phyloP scores from a whole-genome alignment of 2,888 invertebrate genomes.

The Cheilosia scutellata region DNA sequence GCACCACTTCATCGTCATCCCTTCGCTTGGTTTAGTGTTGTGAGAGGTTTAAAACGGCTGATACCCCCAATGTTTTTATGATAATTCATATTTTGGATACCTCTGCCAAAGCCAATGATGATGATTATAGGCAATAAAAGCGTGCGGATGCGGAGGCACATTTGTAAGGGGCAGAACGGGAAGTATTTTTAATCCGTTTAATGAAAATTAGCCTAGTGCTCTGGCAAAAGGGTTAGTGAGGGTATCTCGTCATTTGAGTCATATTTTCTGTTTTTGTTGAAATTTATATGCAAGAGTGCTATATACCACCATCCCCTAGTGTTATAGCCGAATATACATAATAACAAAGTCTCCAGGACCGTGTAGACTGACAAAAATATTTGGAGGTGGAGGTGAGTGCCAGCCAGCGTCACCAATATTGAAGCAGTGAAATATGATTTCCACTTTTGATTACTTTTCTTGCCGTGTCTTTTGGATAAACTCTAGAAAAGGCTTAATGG shows the following conservation, averaged over 20 bases:
- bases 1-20: conserved; percentile 37
- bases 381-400: conserved; percentile 2
- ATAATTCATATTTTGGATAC: conserved; percentile 72
- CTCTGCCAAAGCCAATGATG: conserved; percentile 62
- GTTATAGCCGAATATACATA: conserved; percentile 34
- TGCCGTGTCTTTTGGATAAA: conserved; percentile 50
- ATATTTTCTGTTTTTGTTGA: conserved; percentile 43
- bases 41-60: conserved; percentile 48
- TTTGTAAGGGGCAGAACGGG: conserved; percentile 27
- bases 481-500: conserved; percentile 82
- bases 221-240: conserved; percentile 20
- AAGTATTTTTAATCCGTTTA: conserved; percentile 82
- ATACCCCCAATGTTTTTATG: conserved; percentile 66
- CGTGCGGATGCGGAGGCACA: conserved; percentile 54
- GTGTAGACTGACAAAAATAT: conserved; percentile 28
- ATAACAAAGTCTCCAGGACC: conserved; percentile 17
- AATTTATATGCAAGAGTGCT: conserved; percentile 37
- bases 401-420: conserved; percentile 45
- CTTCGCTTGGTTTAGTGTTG: conserved; percentile 1
- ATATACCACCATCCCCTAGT: background rate
- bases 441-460: conserved; percentile 47
- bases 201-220: conserved; percentile 81
- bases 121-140: conserved; percentile 68
- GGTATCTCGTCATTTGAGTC: conserved; percentile 40
- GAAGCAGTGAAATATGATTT: conserved; percentile 58